Base-by-base conservation (phyloP, 2,888 invertebrate genomes). In the Diarsia mendica region DNA sequence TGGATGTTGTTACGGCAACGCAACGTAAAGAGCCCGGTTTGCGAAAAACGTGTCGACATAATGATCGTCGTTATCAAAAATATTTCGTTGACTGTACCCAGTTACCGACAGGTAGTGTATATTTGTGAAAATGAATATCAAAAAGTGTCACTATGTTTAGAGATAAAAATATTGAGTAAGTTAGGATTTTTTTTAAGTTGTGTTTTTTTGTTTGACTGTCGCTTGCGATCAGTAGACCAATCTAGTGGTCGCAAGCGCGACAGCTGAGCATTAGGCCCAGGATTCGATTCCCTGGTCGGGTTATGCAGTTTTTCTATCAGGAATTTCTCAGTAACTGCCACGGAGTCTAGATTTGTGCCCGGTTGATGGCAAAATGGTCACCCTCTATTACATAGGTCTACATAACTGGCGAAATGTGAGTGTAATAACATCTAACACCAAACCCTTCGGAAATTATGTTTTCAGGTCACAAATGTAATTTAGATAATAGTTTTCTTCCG, bases 11-110 rank as follows among this genome's bases (percentile, higher is more conserved):
- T 79, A 75, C 63, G 77, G 48, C 64, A 63, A 55, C 70, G 48
- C 64, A 63, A 55, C 68, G 44, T 58, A 60, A 75, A 61, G 70
- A 63, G 71, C 70, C 20, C 46, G 63, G 63, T 68, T 77, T 70
- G 65, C 65, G 67, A 74, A 76, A 73, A 83, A 74, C 72, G 70
- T 79, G 72, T 65, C 70, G 58, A 53, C 75, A 68, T 66, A 76
- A 86, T 77, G 77, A 74, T 72, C 66, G 70, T 75, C 70, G 79
- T 83, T 87, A 83, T 82, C 78, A 84, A 80, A 84, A 79, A 82
- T 71, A 74, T 72, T 84, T 79, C 67, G 58, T 49, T 46, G 67
- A 67, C 75, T 51, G 75, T 76, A 83, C 67, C 44, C 46, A 73
- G 49, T 63, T 79, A 53, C 68, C 28, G 53, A 71, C 67, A 61